phyloP scores from a whole-genome alignment of 2,888 invertebrate genomes.

The Ctena decussata region DNA sequence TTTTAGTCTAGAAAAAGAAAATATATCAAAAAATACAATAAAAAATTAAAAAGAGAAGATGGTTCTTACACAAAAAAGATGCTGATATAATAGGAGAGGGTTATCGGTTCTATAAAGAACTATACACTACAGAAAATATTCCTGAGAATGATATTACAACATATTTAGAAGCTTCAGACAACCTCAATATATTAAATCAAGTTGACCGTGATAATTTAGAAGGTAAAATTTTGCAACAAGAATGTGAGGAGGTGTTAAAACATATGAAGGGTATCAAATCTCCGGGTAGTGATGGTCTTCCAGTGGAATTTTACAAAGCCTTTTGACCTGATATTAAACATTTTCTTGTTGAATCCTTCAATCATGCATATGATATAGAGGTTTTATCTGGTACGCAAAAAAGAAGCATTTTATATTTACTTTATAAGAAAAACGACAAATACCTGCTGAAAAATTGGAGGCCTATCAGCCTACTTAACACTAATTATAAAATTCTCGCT shows the following conservation, averaged over 20 bases:
- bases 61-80: neutral
- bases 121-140: neutral
- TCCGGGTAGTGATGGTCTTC: conserved; percentile 35
- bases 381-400: conserved; percentile 13
- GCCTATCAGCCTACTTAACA: conserved; percentile 19
- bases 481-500: conserved; percentile 19
- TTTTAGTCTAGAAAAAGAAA: conserved; percentile 86
- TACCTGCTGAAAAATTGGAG: conserved; percentile 15
- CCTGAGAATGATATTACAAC: neutral
- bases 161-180: neutral
- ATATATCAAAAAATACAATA: conserved; percentile 7
- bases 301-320: conserved; percentile 32
- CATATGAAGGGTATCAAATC: conserved; percentile 40
- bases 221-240: neutral
- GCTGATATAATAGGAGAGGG: neutral
- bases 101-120: neutral
- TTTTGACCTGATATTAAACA: conserved; percentile 19
- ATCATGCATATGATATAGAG: conserved; percentile 4
- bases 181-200: neutral
- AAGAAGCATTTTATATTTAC: no score
- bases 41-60: neutral
- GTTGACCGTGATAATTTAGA: neutral
- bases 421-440: conserved; percentile 2
- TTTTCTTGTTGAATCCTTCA: conserved; percentile 18
- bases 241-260: neutral